Evolutionary conservation across 2,888 invertebrate species (phyloP).

Genomic region (Orthosia gracilis): DNA sequence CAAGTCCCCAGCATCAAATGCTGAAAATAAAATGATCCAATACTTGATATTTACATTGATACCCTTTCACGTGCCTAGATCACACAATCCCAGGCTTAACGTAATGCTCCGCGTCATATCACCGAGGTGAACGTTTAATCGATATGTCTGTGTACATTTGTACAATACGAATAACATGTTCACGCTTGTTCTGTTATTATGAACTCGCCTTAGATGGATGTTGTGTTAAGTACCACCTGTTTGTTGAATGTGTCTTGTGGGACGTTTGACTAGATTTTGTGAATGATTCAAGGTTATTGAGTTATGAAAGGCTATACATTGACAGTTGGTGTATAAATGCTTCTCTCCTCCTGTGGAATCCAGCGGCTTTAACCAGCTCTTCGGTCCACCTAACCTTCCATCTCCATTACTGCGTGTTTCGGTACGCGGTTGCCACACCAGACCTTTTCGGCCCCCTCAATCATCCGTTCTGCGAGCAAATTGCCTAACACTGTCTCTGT

Average conservation of each 20-base stretch:
- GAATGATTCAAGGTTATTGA: not conserved
- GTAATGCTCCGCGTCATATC: conserved; percentile 29
- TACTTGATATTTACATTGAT: not conserved
- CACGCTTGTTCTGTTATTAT: conserved; percentile 21
- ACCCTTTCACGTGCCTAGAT: conserved; percentile 24
- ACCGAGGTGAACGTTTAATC: conserved; percentile 47
- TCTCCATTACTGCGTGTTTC: too few species aligned
- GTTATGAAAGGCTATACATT: not conserved
- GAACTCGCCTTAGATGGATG: conserved; percentile 1
- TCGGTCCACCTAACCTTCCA: too few species aligned
- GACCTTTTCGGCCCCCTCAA: too few species aligned
- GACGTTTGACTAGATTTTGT: conserved; percentile 18
- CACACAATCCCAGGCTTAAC: conserved; percentile 39
- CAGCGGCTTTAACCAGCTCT: too few species aligned
- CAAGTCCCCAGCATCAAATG: not conserved
- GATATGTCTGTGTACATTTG: conserved; percentile 39
- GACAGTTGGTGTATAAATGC: not conserved
- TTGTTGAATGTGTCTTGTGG: conserved; percentile 2
- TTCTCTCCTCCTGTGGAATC: too few species aligned
- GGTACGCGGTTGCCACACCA: too few species aligned
- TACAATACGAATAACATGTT: conserved; percentile 14
- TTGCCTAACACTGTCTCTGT: too few species aligned
- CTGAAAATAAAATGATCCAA: not conserved
- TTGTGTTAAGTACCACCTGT: not conserved
- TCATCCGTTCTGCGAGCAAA: too few species aligned